phyloP scores from a whole-genome alignment of 2,797 vertebrate genomes.

The Pelochelys cantorii region DNA sequence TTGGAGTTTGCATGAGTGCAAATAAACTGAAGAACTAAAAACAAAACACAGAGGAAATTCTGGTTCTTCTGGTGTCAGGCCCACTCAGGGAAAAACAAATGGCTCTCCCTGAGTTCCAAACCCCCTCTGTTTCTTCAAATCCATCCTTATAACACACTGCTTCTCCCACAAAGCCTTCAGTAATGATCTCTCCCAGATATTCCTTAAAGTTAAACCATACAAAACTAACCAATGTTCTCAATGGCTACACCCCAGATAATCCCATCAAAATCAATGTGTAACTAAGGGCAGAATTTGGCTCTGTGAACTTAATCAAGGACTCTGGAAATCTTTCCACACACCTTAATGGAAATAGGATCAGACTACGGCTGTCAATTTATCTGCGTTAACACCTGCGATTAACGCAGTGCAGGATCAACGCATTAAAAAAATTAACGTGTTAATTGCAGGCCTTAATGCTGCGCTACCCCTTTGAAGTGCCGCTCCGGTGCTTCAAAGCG shows the following conservation, averaged over 20 bases:
- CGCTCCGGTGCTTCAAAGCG: no score
- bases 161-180: not conserved
- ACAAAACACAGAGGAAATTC: not conserved
- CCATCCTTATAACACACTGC: not conserved
- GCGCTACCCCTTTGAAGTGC: no score
- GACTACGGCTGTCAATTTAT: not conserved
- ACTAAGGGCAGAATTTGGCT: not conserved
- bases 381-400: no score
- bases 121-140: not conserved
- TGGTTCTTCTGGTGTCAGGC: not conserved
- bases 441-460: no score
- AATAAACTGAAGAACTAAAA: constrained; percentile 13
- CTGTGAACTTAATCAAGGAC: not conserved
- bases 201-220: not conserved
- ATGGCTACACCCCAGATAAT: not conserved
- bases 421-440: no score
- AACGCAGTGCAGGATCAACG: no score
- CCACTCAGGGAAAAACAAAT: not conserved
- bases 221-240: not conserved
- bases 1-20: constrained; percentile 30
- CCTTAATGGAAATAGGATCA: not conserved
- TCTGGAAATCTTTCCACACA: not conserved
- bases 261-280: not conserved
- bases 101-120: not conserved
- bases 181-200: not conserved